A percentile compares a stretch with the other conserved stretches of the same genome.
Conservation (phyloP, 2,888 invertebrate genomes). For the Molorchus minor region DNA sequence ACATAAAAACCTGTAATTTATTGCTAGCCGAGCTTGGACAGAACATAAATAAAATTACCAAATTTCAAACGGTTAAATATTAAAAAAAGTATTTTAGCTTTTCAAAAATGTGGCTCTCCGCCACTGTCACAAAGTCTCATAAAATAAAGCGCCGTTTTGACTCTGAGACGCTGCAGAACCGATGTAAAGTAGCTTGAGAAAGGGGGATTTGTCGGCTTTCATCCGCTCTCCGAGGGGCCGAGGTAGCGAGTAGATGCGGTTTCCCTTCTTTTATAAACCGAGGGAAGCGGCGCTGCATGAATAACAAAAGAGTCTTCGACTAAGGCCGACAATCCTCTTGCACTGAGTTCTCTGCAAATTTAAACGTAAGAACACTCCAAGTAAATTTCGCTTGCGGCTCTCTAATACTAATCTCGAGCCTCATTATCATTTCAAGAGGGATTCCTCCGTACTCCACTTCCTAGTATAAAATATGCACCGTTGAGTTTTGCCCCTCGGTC, state of each 20-base stretch:
- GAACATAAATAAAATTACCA: too few relatives aligned
- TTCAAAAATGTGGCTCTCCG: too few relatives aligned
- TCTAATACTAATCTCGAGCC: conserved; percentile 47
- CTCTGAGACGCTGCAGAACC: conserved; percentile 16
- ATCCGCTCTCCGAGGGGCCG: conserved; percentile 30
- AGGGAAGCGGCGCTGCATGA: conserved; percentile 57
- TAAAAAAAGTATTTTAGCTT: too few relatives aligned
- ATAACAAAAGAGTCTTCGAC: conserved; percentile 55
- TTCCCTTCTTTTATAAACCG: conserved; percentile 55
- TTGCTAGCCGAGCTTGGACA: too few relatives aligned
- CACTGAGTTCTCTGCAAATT: conserved; percentile 54
- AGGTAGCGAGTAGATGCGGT: conserved; percentile 42
- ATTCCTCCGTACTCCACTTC: conserved; percentile 33
- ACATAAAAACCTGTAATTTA: too few relatives aligned
- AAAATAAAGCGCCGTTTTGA: conserved; percentile 15
- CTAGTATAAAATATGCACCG: conserved; percentile 38
- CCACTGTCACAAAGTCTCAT: neutral
- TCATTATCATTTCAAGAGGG: conserved; percentile 48
- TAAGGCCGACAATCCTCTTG: conserved; percentile 50
- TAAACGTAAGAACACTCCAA: conserved; percentile 46
- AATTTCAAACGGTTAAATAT: too few relatives aligned
- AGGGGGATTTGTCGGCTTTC: conserved; percentile 32
- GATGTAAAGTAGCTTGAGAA: conserved; percentile 42
- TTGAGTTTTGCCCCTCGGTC: conserved; percentile 9
- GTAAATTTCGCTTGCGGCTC: conserved; percentile 44